Evolutionary conservation across 2,113 vertebrate species (phyloP).

Genomic region (Cottus gobio): DNA sequence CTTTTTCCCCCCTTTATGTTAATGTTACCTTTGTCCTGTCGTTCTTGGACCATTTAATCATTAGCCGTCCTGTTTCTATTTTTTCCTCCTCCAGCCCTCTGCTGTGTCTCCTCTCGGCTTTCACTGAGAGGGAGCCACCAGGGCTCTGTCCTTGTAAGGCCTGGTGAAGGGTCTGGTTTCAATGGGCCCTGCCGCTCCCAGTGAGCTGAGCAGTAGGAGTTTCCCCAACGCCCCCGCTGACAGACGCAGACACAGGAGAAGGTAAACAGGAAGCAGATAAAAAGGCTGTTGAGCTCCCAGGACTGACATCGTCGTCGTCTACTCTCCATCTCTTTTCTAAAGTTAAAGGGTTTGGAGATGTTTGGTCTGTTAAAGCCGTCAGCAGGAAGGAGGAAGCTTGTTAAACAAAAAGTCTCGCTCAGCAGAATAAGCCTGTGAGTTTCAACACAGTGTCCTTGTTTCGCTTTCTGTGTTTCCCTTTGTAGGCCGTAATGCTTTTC

Average conservation of each 20-base stretch:
- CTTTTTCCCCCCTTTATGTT: conserved; percentile 11
- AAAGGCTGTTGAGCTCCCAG: conserved; percentile 14
- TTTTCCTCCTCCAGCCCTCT: not conserved
- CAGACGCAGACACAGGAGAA: conserved; percentile 42
- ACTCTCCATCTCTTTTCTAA: conserved; percentile 35
- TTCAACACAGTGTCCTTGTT: conserved; percentile 3
- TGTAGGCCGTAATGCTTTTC: not conserved
- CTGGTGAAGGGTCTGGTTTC: conserved; percentile 53
- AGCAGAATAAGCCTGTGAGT: conserved; percentile 35
- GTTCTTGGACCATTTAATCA: conserved; percentile 40
- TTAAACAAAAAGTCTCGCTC: conserved; percentile 44
- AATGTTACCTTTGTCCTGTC: conserved; percentile 32
- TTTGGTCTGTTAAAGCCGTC: conserved; percentile 31
- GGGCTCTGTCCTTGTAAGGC: conserved; percentile 72
- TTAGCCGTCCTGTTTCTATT: conserved; percentile 11
- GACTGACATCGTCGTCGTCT: conserved; percentile 61
- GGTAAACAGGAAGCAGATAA: conserved; percentile 78
- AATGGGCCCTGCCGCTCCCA: conserved; percentile 52
- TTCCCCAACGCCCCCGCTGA: conserved; percentile 58
- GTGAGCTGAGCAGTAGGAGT: conserved; percentile 56
- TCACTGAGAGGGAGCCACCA: conserved; percentile 13
- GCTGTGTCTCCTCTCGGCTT: conserved; percentile 16
- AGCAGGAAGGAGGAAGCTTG: conserved; percentile 31
- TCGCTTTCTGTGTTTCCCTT: not conserved
- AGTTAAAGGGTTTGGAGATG: conserved; percentile 27